These are phyloP conservation scores for Penaeus japonicus DNA, from an alignment of 1,140 invertebrate genomes.

Conservation along the genomic window DNA sequence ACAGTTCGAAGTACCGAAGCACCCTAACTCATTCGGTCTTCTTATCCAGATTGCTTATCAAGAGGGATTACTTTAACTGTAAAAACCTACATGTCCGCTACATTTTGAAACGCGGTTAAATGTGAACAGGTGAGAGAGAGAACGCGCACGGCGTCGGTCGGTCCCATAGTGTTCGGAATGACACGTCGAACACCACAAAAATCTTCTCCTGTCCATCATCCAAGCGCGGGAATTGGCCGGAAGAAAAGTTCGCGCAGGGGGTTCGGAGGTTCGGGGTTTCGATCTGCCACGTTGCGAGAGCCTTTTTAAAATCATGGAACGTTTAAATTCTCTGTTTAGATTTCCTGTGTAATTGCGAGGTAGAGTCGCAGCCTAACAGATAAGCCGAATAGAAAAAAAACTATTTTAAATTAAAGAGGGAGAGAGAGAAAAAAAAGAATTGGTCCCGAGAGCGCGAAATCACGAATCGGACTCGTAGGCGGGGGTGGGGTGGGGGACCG, in stretches of 20 bases:
- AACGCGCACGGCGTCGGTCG: neutral
- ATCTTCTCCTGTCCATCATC: constrained; percentile 43
- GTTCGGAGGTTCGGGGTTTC: neutral
- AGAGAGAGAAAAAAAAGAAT: neutral
- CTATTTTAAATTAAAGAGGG: neutral
- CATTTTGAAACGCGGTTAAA: neutral
- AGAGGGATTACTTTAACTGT: neutral
- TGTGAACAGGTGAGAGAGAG: neutral
- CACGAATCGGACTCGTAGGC: neutral
- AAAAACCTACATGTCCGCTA: neutral
- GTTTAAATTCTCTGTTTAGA: too few species aligned
- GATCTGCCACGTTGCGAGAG: neutral
- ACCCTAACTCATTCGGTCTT: too few species aligned
- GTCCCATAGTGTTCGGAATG: constrained; percentile 34
- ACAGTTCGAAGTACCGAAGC: too few species aligned
- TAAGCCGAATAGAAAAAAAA: neutral
- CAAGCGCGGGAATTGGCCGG: neutral
- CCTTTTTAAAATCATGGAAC: too few species aligned
- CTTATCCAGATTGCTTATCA: too few species aligned
- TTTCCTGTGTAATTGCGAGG: too few species aligned
- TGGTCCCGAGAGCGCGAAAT: neutral
- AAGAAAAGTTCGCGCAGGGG: constrained; percentile 24
- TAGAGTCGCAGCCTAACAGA: neutral
- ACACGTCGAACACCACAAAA: constrained; percentile 50
- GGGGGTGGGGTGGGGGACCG: constrained; percentile 21